Base-by-base conservation (phyloP, 2,888 invertebrate species). In the Phorcus lineatus region DNA sequence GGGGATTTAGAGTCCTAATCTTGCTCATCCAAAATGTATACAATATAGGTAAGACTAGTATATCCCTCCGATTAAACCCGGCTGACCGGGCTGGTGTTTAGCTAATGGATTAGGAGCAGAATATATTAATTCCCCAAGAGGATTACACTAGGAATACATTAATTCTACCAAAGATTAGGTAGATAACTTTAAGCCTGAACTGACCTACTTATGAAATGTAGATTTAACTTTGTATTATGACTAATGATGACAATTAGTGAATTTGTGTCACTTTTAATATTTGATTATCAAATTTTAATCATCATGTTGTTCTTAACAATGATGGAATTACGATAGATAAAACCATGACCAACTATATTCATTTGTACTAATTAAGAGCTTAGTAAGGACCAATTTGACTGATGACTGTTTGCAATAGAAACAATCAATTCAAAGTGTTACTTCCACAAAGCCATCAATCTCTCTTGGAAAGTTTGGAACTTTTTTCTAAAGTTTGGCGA, bases 41-140 rank as follows among this genome's bases (percentile, higher is more conserved):
- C 62, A 62, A 28, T 24, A 24, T 62, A 62, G 24, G 62, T 62
- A 62, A 62, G 62, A 24, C 28, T 11, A 13, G 24, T 62, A 24
- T 62, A 62, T 24, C 62, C 62, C 17, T 62, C 28, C 28, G 62
- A 62, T 62, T 62, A 62, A 24, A 22, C 62, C 28, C 28, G 2
- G 22, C 28, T 62, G 62, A 62, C 62, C 62, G 24, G 62, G 13
- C 17, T 13, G 24, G 62, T 62, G 62, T 62, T 62, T 62, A 62
- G 62, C 62, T 62, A 62, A 62, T 62, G 62, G 62, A 62, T 62
- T 62, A 62, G 62, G 62, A 62, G 62, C 62, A 62, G 62, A 62
- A 62, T 62, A 62, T 62, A 62, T 62, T 62, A 62, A 62, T 62
- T 62, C 62, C 62, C 62, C 28, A 28, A 16, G 62, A 62, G 57